Evolutionary conservation across 2,888 invertebrate species (phyloP), one percentile per base, ranked within the genome.

Genomic region (Catocala sponsa): DNA sequence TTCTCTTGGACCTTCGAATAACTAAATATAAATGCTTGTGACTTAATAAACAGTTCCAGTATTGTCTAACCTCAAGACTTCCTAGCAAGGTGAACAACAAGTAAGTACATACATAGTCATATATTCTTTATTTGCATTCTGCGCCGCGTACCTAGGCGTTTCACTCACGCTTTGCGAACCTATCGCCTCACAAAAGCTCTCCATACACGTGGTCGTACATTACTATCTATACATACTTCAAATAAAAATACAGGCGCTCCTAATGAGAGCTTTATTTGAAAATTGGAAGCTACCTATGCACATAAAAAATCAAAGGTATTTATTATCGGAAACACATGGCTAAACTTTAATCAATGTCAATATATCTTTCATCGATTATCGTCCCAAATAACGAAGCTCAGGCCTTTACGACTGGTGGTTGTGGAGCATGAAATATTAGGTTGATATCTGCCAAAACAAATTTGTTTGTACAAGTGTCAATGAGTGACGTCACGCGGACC

Each of bases 381-480:
- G 77, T 70, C 73, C 78, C 55, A 79, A 65, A 77, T 72, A 68
- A 55, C 9, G 35, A 69, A 73, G 68, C 48, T 32, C 50, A 68
- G 64, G 59, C 59, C 63, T 68, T 53, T 64, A 69, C 75, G 63
- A 72, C 69, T 72, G 72, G 63, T 63, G 74, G 75, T 78, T 78
- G 70, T 79, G 66, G 74, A 65, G 68, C 68, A 68, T 81, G 70
- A 81, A 80, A 80, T 82, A 83, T 83, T 78, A 73, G 76, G 68
- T 41, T 12, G 11, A 35, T 71, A 63, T 70, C 64, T 68, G 72
- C 66, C 75, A 71, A 79, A 76, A 73, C 76, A 72, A 77, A 76
- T 76, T 76, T 83, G 80, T 85, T 86, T 84, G 78, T 67, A 80
- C 85, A 86, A 86, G 83, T 87, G 84, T 75, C 68, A 80, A 78